Base-by-base conservation (phyloP, 2,797 vertebrate genomes). In the Odontamblyopus lacepedii region DNA sequence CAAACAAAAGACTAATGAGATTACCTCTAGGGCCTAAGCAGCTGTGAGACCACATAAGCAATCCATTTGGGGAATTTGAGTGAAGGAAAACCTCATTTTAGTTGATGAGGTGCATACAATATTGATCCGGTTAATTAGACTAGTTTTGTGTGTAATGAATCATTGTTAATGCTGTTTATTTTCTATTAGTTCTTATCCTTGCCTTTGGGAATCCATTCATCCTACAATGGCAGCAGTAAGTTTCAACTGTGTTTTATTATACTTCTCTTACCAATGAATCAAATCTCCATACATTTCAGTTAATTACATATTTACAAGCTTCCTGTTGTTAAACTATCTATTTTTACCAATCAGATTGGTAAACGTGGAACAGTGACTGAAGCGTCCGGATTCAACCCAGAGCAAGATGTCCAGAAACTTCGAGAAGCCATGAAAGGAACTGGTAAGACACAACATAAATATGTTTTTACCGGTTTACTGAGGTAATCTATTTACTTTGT, bases 381-480 rank as follows among this genome's bases (percentile, higher is more conserved):
- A 23, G 89, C 93, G 0, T n/a, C 94, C 0, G 88, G 88, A n/a
- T 99, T 98, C 84, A 93, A 84, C 0, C 83, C 96, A 0, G 86
- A 94, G 0, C 90, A 95, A 0, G 97, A 98, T 75, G 93, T 88
- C 41, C 89, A 96, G 78, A 92, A 77, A 13, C 93, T 99, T 23
- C 89, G 95, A 79, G 93, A 83, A 60, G 96, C 97, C 73, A 99
- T 98, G 97, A 99, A 99, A 84, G 98, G 98, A 67, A 26, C 92
- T 0, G 98, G 97, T 99, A 80, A 95, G 96, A 87, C 8, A 15
- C 44, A n/a, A 55, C 19, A 55, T 6, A 6, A 6, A 55, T 19
- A 15, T 53, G 51, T 53, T 18, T 44, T 13, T 3, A 13, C 44
- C 15, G 13, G 44, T 3, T 48, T 48, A 48, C 44, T 15, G 4